Evolutionary conservation across 2,113 vertebrate genomes (phyloP), one percentile per base, ranked within the genome.

Genomic region (Dasypus novemcinctus): DNA sequence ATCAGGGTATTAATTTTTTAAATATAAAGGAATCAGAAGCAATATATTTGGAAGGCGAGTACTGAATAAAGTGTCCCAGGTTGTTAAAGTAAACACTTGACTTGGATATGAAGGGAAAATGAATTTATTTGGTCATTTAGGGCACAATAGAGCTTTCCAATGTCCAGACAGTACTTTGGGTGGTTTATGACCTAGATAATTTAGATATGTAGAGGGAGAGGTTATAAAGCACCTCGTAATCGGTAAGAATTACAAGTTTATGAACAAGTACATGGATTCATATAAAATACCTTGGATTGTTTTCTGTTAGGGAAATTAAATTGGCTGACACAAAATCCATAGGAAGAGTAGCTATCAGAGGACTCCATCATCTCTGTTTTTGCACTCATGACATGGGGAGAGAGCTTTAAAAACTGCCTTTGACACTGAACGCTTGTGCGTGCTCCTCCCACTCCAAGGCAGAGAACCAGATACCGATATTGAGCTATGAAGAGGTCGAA

Each of bases 11-110:
- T 82, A 8, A 18, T 14, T n/a, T 94, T 85, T 92, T 33, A 7
- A 89, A 74, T 63, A 59, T 25, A n/a, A 95, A 95, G 31, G n/a
- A 43, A 71, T 52, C 36, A 79, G 57, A 95, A 91, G 71, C 23
- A 38, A 27, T 64, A 3, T 57, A 54, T 80, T 92, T 57, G 59
- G 36, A 57, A 27, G 27, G 33, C 7, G 74, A 86, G 36, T 29
- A 13, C n/a, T 29, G 83, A 43, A 43, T 5, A 14, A 75, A 64
- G 9, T 43, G 10, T 4, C 81, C 36, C 61, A 5, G 14, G 2
- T 52, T 74, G 7, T 81, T 79, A 43, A 96, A 61, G 14, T 43
- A 31, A 76, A 93, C 6, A 57, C 2, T 52, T 61, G 11, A 69
- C 63, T 96, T 95, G 82, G 11, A 84, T 38, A 21, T 4, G 25